A percentile compares a stretch with the other conserved stretches of the same genome.
Conservation (phyloP, 1,140 invertebrate genomes). For the Drosophila ogumai region DNA sequence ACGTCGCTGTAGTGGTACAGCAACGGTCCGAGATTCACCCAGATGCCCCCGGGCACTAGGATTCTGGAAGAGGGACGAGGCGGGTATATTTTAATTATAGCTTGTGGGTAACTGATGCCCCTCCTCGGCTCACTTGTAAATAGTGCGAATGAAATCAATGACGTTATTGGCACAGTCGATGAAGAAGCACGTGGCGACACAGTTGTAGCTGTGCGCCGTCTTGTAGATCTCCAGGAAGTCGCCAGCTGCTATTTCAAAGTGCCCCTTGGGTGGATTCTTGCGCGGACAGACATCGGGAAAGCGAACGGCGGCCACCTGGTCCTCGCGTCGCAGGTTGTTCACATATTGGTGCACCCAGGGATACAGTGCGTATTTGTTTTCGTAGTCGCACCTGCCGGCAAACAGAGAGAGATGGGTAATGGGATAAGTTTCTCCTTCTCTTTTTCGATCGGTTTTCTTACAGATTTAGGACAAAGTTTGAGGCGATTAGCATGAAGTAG, state of each 20-base stretch:
- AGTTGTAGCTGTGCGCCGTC: constrained; percentile 93
- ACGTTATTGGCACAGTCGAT: constrained; percentile 99
- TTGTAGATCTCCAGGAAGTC: constrained; percentile 95
- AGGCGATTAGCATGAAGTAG: constrained; percentile 98
- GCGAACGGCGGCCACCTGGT: constrained; percentile 91
- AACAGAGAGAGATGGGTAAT: background rate
- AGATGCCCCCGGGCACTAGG: constrained; percentile 93
- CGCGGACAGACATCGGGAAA: constrained; percentile 97
- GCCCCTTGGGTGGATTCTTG: constrained; percentile 86
- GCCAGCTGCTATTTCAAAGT: constrained; percentile 98
- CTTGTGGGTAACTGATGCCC: background rate
- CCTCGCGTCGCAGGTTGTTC: constrained; percentile 92
- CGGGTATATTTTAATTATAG: background rate
- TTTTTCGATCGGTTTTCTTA: constrained; percentile 79
- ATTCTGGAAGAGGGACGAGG: constrained; percentile 86
- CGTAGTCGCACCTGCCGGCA: constrained; percentile 65
- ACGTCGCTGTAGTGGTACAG: constrained; percentile 98
- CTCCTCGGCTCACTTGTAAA: constrained; percentile 87
- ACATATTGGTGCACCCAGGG: constrained; percentile 98
- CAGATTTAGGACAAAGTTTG: constrained; percentile 97
- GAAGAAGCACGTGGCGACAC: constrained; percentile 98
- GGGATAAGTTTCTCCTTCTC: background rate
- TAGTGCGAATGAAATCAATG: constrained; percentile 97
- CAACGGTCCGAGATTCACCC: constrained; percentile 97
- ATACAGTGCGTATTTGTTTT: constrained; percentile 86